These are phyloP conservation scores for Lobophora halterata DNA, from an alignment of 2,888 invertebrate species.

Conservation along the genomic window DNA sequence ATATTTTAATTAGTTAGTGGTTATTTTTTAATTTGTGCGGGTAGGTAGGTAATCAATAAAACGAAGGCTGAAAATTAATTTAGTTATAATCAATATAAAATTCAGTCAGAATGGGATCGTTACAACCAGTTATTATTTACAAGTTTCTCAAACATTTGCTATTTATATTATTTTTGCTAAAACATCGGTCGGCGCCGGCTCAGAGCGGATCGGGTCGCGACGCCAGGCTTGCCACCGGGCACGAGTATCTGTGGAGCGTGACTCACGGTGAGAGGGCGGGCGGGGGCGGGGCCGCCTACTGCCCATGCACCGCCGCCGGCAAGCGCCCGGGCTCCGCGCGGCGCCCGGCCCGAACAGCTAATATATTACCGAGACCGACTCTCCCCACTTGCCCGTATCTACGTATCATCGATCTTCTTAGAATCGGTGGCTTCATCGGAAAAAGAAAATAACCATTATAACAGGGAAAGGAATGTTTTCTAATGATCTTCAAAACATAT, in stretches of 20 bases:
- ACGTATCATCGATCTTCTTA: slow-evolving; percentile 49
- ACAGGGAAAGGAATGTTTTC: no score
- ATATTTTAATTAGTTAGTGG: no score
- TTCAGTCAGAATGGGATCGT: slow-evolving; percentile 47
- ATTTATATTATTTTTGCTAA: no score
- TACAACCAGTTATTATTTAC: slow-evolving; percentile 52
- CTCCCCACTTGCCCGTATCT: no score
- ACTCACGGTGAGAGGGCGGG: background rate
- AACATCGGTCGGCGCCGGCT: slow-evolving; percentile 6
- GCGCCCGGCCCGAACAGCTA: slow-evolving; percentile 30
- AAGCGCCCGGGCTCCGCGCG: background rate
- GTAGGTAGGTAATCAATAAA: slow-evolving; percentile 2
- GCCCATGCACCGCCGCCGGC: slow-evolving; percentile 12
- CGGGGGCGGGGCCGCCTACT: slow-evolving; percentile 18
- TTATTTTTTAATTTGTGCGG: no score
- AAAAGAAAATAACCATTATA: slow-evolving; percentile 36
- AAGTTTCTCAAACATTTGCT: slow-evolving; percentile 21
- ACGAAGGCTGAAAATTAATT: slow-evolving; percentile 41
- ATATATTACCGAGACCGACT: slow-evolving; percentile 48
- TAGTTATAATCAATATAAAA: slow-evolving; percentile 50
- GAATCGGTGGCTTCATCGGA: slow-evolving; percentile 67
- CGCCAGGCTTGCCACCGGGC: background rate
- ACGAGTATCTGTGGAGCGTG: slow-evolving; percentile 5
- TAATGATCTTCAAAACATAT: no score
- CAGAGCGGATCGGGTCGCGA: slow-evolving; percentile 30